These are phyloP conservation scores for Cynodonichthys magdalenae DNA, from an alignment of 2,797 vertebrate genomes.

Conservation along the genomic window DNA sequence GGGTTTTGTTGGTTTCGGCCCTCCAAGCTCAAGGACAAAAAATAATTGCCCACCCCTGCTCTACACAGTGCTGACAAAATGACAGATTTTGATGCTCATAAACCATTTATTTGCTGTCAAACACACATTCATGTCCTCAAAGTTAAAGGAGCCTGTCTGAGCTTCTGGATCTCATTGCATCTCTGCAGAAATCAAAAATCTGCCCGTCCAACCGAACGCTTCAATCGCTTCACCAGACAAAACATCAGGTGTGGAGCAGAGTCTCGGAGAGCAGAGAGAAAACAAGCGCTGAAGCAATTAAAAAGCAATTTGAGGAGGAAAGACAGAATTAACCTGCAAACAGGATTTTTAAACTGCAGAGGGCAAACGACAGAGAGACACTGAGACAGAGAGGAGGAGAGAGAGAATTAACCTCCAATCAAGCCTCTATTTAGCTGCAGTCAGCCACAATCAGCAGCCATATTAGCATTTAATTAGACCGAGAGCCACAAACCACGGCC, in stretches of 20 bases:
- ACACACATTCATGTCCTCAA: not conserved
- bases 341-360: slow-evolving; percentile 13
- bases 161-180: not conserved
- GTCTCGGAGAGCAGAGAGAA: not conserved
- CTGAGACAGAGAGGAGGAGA: slow-evolving; percentile 17
- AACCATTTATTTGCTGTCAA: not conserved
- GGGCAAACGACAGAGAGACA: slow-evolving; percentile 22
- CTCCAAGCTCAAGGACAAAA: no score
- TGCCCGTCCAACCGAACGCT: not conserved
- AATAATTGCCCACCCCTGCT: no score
- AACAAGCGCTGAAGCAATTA: slow-evolving; percentile 26
- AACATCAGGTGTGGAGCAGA: not conserved
- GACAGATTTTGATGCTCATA: not conserved
- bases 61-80: no score
- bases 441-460: slow-evolving; percentile 63
- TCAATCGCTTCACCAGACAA: not conserved
- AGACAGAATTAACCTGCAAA: slow-evolving; percentile 44
- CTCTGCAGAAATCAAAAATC: not conserved
- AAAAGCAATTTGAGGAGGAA: slow-evolving; percentile 40
- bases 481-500: slow-evolving; percentile 55
- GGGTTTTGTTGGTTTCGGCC: no score
- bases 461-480: slow-evolving; percentile 71
- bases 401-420: slow-evolving; percentile 72
- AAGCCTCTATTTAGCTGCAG: slow-evolving; percentile 64
- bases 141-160: not conserved